These are phyloP conservation scores for Sialia sialis DNA, from an alignment of 2,113 vertebrate species.

Conservation along the genomic window DNA sequence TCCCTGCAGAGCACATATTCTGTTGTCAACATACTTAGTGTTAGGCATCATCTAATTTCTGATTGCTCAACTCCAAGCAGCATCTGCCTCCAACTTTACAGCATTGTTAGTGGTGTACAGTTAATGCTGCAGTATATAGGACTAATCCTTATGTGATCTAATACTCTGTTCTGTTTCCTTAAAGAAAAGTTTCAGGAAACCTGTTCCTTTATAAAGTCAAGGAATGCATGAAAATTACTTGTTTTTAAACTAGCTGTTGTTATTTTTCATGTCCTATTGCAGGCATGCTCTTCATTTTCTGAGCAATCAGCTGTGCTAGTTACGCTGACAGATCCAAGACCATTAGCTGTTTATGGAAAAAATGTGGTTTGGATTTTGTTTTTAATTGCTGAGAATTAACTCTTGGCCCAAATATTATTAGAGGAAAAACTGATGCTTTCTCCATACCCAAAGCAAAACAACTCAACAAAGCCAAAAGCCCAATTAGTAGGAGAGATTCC, in stretches of 20 bases:
- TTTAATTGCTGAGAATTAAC: slow-evolving; percentile 26
- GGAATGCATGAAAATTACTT: neutral
- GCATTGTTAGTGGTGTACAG: neutral
- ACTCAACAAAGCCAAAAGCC: neutral
- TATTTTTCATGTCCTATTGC: neutral
- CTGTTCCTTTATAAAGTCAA: neutral
- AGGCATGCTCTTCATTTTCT: neutral
- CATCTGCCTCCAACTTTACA: neutral
- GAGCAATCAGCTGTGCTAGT: neutral
- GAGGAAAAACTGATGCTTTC: slow-evolving; percentile 41
- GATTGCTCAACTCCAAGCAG: neutral
- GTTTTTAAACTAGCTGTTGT: neutral
- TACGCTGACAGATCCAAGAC: neutral
- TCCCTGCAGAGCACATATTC: neutral
- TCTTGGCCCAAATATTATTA: neutral
- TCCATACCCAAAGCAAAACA: neutral
- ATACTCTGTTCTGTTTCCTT: neutral
- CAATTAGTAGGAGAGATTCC: neutral
- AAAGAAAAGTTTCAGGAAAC: neutral
- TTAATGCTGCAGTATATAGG: neutral
- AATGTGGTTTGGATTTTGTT: neutral
- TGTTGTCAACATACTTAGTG: neutral
- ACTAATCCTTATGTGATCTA: neutral
- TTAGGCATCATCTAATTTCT: neutral
- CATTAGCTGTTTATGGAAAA: slow-evolving; percentile 35